Evolutionary conservation across 2,888 invertebrate genomes (phyloP), one percentile per base, ranked within the genome.

Genomic region (Syrphus vitripennis): DNA sequence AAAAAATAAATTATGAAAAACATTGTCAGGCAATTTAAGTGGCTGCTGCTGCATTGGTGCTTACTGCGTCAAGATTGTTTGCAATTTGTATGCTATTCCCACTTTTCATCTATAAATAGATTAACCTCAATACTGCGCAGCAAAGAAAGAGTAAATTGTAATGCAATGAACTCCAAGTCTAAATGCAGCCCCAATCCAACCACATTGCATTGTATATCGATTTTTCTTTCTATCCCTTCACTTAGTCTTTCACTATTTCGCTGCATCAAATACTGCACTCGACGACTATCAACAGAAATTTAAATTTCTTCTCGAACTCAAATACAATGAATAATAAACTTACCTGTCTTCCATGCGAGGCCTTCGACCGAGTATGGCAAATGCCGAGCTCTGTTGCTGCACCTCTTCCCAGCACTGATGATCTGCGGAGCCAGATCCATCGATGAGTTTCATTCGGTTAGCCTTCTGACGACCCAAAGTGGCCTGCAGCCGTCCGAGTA

Each of bases 271-370:
- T 24, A 14, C 12, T 24, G 34, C 34, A 26, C 26, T 48, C 59
- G 24, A 14, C 29, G 21, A 14, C 14, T 24, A 53, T 2, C 19
- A 31, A 37, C 2, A 29, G n/a, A 26, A 24, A 24, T 14, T 48
- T 3, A 50, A 50, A 50, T 26, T 50, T 50, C 50, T 26, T 50
- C 50, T 50, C 14, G 50, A 48, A 21, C 14, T 42, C 12, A 63
- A 50, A 19, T n/a, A n/a, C n/a, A n/a, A n/a, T 37, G 1, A 37
- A 69, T 40, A n/a, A 31, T 34, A 2, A 48, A 88, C 90, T 90
- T 80, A 93, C 90, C 98, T 94, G 92, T 98, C 98, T 93, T 98
- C 98, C 98, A 98, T 98, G 88, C 96, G 96, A 87, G 96, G 95
- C 90, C 98, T 93, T 87, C 97, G 94, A 2, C 98, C 98, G 93